These are phyloP conservation scores for Poliocrania exsul DNA, from an alignment of 2,797 vertebrate genomes.

Conservation along the genomic window DNA sequence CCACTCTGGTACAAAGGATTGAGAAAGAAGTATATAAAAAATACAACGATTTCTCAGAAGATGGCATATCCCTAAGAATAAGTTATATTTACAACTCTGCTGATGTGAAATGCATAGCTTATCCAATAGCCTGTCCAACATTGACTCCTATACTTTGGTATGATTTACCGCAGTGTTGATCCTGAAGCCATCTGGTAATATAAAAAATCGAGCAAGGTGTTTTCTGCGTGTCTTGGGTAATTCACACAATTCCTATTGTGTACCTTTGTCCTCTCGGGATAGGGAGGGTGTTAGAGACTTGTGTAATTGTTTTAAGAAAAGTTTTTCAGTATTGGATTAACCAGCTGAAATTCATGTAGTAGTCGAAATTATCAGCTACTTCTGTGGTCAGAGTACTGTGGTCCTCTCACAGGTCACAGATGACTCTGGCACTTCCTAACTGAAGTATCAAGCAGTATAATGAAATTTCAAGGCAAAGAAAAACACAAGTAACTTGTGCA, in stretches of 20 bases:
- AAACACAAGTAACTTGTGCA: neutral
- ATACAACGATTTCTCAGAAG: neutral
- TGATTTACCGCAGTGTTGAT: neutral
- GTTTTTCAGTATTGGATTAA: neutral
- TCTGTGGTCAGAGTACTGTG: neutral
- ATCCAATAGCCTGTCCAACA: neutral
- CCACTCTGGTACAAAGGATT: neutral
- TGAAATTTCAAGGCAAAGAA: conserved; percentile 34
- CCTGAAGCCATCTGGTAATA: neutral
- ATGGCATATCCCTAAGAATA: neutral
- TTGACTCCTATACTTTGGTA: neutral
- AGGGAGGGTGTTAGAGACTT: neutral
- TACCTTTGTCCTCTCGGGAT: neutral
- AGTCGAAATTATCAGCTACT: neutral
- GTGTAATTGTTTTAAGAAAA: neutral
- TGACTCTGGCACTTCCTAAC: neutral
- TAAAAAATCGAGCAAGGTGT: neutral
- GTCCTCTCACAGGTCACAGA: neutral
- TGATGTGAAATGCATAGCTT: conserved; percentile 4
- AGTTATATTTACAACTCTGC: neutral
- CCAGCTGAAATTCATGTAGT: neutral
- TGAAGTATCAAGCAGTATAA: conserved; percentile 1
- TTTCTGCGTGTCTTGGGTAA: neutral
- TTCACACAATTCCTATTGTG: neutral
- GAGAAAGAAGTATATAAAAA: neutral